Evolutionary conservation across 2,888 invertebrate species (phyloP).

Genomic region (Anagyrus pseudococci): DNA sequence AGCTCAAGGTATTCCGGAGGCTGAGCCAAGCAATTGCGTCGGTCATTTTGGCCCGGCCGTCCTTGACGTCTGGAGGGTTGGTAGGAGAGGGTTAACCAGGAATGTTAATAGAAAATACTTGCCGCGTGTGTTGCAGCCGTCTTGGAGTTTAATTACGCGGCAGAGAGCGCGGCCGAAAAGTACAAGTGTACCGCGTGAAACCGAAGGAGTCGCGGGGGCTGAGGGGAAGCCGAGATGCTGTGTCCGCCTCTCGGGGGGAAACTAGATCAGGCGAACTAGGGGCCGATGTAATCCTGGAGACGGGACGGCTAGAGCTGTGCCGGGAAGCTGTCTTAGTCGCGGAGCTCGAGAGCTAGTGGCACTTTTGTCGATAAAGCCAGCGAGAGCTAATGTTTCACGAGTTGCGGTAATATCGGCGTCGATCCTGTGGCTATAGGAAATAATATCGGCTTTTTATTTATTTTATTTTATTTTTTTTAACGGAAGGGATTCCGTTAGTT

Average conservation of each 20-base stretch:
- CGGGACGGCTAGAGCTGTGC: too few species aligned
- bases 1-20: too few species aligned
- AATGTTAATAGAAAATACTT: slow-evolving; percentile 61
- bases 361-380: background rate
- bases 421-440: background rate
- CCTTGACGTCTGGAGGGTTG: too few species aligned
- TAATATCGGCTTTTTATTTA: background rate
- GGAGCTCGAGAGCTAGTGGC: background rate
- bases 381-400: background rate
- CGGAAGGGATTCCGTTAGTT: too few species aligned
- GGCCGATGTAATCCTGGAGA: too few species aligned
- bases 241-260: background rate
- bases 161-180: background rate
- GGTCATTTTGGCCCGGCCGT: slow-evolving; percentile 59
- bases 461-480: background rate
- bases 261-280: too few species aligned
- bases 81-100: slow-evolving; percentile 51
- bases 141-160: slow-evolving; percentile 54
- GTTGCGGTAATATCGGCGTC: background rate
- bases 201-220: background rate
- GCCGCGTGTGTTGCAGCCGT: slow-evolving; percentile 41
- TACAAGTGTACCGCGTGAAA: slow-evolving; percentile 3
- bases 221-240: background rate
- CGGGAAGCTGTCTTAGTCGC: background rate
- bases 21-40: slow-evolving; percentile 48